These are phyloP conservation scores for Acanthurus leucopareius DNA, from an alignment of 2,797 vertebrate genomes.

Conservation along the genomic window DNA sequence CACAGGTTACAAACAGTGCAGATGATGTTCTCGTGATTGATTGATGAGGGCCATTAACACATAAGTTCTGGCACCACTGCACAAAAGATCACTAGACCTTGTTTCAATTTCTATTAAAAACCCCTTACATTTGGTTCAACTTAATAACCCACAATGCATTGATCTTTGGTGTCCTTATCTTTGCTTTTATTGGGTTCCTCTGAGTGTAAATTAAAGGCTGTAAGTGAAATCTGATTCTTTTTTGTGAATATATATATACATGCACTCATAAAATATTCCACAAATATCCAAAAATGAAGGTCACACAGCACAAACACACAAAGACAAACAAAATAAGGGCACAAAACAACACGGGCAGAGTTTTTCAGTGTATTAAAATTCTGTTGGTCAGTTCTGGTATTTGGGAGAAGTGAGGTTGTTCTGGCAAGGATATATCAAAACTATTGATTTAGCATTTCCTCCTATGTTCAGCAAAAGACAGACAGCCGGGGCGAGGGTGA, in stretches of 20 bases:
- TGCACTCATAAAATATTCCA: not conserved
- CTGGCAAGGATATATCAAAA: constrained; percentile 80
- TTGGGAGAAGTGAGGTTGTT: constrained; percentile 77
- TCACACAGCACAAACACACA: not conserved
- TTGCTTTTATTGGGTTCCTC: constrained; percentile 4
- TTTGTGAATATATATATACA: constrained; percentile 20
- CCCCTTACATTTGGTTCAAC: constrained; percentile 33
- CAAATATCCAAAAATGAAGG: constrained; percentile 15
- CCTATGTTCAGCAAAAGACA: constrained; percentile 73
- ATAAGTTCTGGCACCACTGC: not conserved
- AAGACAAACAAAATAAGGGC: constrained; percentile 10
- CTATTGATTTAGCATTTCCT: constrained; percentile 89
- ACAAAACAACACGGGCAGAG: constrained; percentile 5
- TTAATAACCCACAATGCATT: not conserved
- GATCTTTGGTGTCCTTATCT: constrained; percentile 18
- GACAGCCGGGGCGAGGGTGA: constrained; percentile 63
- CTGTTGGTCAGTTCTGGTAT: constrained; percentile 82
- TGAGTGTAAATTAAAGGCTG: not conserved
- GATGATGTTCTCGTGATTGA: constrained; percentile 51
- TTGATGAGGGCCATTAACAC: constrained; percentile 52
- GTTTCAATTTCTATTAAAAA: constrained; percentile 25
- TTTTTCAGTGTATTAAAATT: constrained; percentile 79
- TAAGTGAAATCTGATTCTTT: not conserved
- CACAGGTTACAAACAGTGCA: constrained; percentile 62
- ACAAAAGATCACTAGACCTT: constrained; percentile 3